Evolutionary conservation across 2,888 invertebrate genomes (phyloP).

Genomic region (Microctonus aethiopoides): DNA sequence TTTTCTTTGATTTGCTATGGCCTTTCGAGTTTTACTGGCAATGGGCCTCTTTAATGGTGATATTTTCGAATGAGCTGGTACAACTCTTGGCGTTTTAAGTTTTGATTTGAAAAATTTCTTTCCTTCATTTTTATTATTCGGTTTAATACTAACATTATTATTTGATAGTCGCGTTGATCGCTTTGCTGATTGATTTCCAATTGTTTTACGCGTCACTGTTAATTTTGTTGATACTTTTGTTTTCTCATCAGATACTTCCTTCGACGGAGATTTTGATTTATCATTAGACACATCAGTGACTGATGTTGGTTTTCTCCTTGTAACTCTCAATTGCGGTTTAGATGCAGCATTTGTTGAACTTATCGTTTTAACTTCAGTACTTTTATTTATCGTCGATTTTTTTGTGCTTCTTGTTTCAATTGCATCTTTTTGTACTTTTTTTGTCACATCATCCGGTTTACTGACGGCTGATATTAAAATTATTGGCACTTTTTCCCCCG

Average conservation of each 20-base stretch:
- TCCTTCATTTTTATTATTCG: background rate
- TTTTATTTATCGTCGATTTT: background rate
- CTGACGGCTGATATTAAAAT: background rate
- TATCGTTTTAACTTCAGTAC: background rate
- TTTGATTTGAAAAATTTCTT: constrained; percentile 28
- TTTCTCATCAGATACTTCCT: background rate
- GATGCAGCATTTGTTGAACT: background rate
- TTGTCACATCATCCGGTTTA: background rate
- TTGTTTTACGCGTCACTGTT: background rate
- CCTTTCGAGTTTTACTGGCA: background rate
- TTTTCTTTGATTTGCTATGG: background rate
- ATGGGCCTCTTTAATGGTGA: constrained; percentile 16
- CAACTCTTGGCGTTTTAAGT: background rate
- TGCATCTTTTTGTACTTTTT: background rate
- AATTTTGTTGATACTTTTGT: background rate
- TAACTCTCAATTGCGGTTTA: background rate
- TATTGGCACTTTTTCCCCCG: background rate
- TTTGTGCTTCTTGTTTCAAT: background rate
- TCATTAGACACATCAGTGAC: background rate
- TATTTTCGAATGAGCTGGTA: constrained; percentile 17
- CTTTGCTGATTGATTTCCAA: background rate
- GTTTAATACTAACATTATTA: constrained; percentile 9
- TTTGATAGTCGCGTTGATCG: background rate
- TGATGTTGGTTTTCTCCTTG: background rate
- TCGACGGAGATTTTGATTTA: background rate